A percentile compares a stretch with the other conserved stretches of the same genome.
Conservation (phyloP, 2,113 vertebrate genomes). For the Callospermophilus lateralis region DNA sequence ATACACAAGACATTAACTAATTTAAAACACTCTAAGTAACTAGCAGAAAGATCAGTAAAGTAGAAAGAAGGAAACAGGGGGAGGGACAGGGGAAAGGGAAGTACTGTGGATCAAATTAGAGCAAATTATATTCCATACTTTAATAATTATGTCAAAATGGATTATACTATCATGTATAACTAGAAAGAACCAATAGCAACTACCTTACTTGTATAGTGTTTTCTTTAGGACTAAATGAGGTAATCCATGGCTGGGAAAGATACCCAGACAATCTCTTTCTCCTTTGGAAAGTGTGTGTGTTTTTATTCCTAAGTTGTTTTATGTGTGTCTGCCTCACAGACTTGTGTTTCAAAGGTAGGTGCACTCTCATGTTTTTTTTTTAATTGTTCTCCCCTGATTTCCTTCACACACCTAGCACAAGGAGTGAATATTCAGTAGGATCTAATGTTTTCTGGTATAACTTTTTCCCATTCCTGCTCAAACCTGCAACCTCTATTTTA, state of each 20-base stretch:
- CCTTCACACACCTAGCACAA: not conserved
- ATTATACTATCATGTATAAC: no score
- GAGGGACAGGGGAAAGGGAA: no score
- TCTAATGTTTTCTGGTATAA: not conserved
- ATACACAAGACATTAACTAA: no score
- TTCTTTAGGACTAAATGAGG: slow-evolving; percentile 28
- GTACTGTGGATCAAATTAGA: no score
- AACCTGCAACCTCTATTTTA: slow-evolving; percentile 32
- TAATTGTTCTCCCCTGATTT: not conserved
- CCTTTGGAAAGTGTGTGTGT: not conserved
- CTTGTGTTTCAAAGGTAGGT: not conserved
- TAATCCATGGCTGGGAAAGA: not conserved
- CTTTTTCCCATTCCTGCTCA: not conserved
- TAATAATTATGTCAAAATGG: no score
- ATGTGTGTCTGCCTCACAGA: not conserved
- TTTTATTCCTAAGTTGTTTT: not conserved
- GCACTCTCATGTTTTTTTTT: not conserved
- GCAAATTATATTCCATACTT: no score
- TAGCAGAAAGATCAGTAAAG: no score
- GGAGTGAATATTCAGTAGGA: not conserved
- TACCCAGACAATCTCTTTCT: not conserved
- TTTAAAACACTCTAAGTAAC: no score
- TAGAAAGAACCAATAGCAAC: not conserved
- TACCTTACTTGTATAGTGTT: not conserved
- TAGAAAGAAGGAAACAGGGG: no score